These are phyloP conservation scores for Pterocles burchelli DNA, from an alignment of 2,113 vertebrate genomes.

Conservation along the genomic window DNA sequence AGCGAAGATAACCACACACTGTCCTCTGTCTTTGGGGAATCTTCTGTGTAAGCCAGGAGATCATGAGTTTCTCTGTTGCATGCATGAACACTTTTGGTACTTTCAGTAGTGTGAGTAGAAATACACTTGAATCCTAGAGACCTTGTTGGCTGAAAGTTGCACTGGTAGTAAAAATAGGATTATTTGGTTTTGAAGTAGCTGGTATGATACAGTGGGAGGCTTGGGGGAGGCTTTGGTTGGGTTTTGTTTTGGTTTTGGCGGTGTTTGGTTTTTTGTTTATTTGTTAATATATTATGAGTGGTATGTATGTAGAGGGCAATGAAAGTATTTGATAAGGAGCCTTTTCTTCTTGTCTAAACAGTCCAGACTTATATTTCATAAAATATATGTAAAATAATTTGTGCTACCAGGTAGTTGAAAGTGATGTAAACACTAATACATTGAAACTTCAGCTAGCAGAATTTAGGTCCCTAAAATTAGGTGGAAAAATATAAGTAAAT, in stretches of 20 bases:
- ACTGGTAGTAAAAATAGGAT: not conserved
- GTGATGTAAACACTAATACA: not conserved
- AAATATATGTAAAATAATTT: not conserved
- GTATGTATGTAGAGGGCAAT: not conserved
- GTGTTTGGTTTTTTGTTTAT: not conserved
- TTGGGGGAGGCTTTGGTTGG: not conserved
- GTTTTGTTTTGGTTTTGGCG: not conserved
- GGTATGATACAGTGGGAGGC: not conserved
- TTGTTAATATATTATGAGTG: not conserved
- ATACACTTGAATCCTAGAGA: not conserved
- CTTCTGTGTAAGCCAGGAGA: not conserved
- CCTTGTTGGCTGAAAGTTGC: not conserved
- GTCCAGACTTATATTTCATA: not conserved
- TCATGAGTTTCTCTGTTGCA: not conserved
- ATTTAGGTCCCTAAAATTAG: not conserved
- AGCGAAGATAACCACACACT: not conserved
- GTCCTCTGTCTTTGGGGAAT: not conserved
- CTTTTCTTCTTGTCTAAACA: not conserved
- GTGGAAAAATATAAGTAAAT: not conserved
- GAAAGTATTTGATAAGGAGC: not conserved
- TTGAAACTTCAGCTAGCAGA: not conserved
- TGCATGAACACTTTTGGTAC: not conserved
- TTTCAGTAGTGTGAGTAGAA: not conserved
- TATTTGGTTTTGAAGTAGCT: not conserved
- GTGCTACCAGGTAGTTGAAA: not conserved